Evolutionary conservation across 2,113 vertebrate genomes (phyloP).

Genomic region (Zosterops pallidus): DNA sequence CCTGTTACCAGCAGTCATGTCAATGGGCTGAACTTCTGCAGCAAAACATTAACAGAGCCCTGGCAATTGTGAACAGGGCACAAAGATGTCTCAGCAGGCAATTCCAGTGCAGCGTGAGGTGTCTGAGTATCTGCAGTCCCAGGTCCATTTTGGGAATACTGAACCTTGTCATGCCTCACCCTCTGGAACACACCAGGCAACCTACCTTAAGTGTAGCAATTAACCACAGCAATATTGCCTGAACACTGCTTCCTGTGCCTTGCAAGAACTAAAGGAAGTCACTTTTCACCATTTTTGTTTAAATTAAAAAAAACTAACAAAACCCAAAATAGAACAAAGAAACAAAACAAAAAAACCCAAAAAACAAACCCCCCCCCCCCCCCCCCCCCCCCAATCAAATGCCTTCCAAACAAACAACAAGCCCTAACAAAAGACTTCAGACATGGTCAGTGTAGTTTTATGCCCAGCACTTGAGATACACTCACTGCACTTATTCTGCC

Average conservation of each 20-base stretch:
- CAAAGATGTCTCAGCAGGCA: neutral
- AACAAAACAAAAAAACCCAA: too few species aligned
- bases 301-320: neutral
- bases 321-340: rapidly evolving
- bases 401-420: neutral
- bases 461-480: neutral
- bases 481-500: neutral
- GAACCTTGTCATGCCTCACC: neutral
- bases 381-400: neutral
- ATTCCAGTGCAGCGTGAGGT: neutral
- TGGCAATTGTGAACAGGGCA: neutral
- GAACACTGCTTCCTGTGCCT: neutral
- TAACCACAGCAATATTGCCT: neutral
- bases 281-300: neutral
- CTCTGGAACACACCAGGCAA: neutral
- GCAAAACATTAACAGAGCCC: neutral
- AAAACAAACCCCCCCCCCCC: too few species aligned
- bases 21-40: neutral
- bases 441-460: neutral
- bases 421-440: neutral
- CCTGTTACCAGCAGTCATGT: neutral
- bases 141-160: rapidly evolving
- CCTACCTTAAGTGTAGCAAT: neutral
- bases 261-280: neutral
- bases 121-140: neutral